Percentiles rank a stretch among this genome's conserved stretches.
phyloP scores from a whole-genome alignment of 2,888 invertebrate species.

The Pinctada fucata region DNA sequence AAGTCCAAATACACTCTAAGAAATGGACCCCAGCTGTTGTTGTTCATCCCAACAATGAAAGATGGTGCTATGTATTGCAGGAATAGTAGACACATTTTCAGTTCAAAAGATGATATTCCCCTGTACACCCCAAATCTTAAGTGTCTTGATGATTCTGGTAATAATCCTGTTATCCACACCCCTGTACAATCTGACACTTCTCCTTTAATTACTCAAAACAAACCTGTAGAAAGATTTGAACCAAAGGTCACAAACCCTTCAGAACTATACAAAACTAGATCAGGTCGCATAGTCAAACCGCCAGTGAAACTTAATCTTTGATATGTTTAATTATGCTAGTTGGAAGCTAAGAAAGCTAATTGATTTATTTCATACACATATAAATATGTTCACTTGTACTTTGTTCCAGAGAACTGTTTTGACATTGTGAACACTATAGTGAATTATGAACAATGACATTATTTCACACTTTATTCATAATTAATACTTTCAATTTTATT shows the following conservation, averaged over 20 bases:
- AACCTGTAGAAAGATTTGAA: background rate
- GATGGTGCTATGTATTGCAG: conserved; percentile 18
- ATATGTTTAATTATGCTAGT: background rate
- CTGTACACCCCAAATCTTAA: background rate
- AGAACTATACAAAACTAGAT: background rate
- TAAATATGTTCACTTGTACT: no score
- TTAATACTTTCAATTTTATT: background rate
- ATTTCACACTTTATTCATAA: background rate
- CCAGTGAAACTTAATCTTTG: conserved; percentile 1
- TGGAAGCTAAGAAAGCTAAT: background rate
- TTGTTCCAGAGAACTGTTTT: conserved; percentile 10
- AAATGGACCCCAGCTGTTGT: conserved; percentile 36
- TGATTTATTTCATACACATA: background rate
- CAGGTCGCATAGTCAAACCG: conserved; percentile 15
- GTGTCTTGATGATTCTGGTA: background rate
- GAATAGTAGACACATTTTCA: conserved; percentile 21
- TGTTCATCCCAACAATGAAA: background rate
- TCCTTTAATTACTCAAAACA: no score
- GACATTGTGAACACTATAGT: conserved; percentile 3
- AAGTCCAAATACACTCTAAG: conserved; percentile 12
- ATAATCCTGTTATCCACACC: background rate
- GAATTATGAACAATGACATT: background rate
- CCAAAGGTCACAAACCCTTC: background rate
- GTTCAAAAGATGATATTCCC: conserved; percentile 14
- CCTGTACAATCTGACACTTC: no score